Base-by-base conservation (phyloP, 2,888 invertebrate species). In the Sisyra terminalis region DNA sequence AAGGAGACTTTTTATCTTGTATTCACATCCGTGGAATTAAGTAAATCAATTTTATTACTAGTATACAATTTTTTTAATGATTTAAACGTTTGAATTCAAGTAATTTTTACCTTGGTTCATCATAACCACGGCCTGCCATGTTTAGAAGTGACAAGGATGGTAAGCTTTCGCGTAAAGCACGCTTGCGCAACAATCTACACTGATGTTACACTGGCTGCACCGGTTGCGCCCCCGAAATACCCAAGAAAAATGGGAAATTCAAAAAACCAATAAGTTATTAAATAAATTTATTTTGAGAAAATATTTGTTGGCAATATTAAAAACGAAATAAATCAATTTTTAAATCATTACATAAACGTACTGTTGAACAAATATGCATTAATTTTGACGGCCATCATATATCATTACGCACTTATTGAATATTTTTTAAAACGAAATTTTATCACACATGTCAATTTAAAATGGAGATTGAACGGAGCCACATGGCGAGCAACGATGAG, bases 121-220 rank as follows among this genome's bases (percentile, higher is more conserved):
- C 82, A 72, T 76, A 83, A 70, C 79, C 77, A 71, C 83, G 83
- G 70, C 82, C 82, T 75, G 85, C 85, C 85, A 85, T 85, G 78
- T 84, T 85, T 78, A 73, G 70, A 71, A 71, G 57, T 57, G 57
- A 58, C 37, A 37, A 37, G 56, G 55, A 47, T 41, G 39, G 42
- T 39, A 42, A 40, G 44, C 44, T 35, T 17, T 29, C 37, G 38
- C 43, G 37, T 17, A 16, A 29, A 8, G 2, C n/a, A 37, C 18
- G 41, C 43, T 18, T 45, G 44, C 41, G 45, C 45, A 13, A 18
- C 9, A 39, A 13, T 9, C 10, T 42, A 34, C 35, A 15, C 32
- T 35, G 34, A 13, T 17, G 16, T 5, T 34, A 14, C 16, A 34
- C 18, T 14, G 4, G 24, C 7, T 24, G 7, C 24, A 24, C 24